These are phyloP conservation scores for Steatornis caripensis DNA, from an alignment of 2,113 vertebrate species.

Conservation along the genomic window DNA sequence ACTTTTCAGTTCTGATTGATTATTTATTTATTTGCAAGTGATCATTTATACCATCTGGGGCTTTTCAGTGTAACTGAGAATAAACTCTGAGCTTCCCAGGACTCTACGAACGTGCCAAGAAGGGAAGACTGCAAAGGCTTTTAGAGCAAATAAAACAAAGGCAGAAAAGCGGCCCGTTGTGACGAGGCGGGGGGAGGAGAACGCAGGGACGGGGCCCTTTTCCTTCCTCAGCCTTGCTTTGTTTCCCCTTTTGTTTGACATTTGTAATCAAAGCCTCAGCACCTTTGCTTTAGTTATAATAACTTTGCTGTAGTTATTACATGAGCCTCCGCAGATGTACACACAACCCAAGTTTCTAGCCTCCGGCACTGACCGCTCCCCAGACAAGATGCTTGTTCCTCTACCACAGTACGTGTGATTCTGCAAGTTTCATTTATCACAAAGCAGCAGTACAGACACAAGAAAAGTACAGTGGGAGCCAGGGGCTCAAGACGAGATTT, in stretches of 20 bases:
- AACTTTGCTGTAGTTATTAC: constrained; percentile 55
- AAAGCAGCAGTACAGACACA: constrained; percentile 35
- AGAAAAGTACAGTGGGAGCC: constrained; percentile 44
- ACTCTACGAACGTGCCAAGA: constrained; percentile 50
- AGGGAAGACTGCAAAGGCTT: constrained; percentile 17
- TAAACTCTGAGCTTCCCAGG: constrained; percentile 63
- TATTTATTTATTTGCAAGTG: constrained; percentile 52
- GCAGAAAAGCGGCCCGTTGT: not conserved
- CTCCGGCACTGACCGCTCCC: constrained; percentile 53
- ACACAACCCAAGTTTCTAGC: constrained; percentile 42
- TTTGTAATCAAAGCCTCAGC: constrained; percentile 56
- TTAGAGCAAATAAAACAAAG: constrained; percentile 66
- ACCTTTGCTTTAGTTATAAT: constrained; percentile 68
- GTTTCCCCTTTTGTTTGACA: constrained; percentile 60
- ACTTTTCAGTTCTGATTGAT: constrained; percentile 14
- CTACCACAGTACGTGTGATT: constrained; percentile 41
- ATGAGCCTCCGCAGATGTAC: constrained; percentile 31
- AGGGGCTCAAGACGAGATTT: constrained; percentile 48
- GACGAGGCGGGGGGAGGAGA: not conserved
- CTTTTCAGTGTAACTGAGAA: constrained; percentile 45
- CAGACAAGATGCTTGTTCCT: constrained; percentile 50
- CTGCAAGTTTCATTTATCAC: constrained; percentile 55
- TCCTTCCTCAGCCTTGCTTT: constrained; percentile 39
- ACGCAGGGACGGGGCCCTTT: not conserved
- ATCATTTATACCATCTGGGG: constrained; percentile 58